These are phyloP conservation scores for Zoanthus solanderi DNA, from an alignment of 92 coral and sea anemone species.

Conservation along the genomic window DNA sequence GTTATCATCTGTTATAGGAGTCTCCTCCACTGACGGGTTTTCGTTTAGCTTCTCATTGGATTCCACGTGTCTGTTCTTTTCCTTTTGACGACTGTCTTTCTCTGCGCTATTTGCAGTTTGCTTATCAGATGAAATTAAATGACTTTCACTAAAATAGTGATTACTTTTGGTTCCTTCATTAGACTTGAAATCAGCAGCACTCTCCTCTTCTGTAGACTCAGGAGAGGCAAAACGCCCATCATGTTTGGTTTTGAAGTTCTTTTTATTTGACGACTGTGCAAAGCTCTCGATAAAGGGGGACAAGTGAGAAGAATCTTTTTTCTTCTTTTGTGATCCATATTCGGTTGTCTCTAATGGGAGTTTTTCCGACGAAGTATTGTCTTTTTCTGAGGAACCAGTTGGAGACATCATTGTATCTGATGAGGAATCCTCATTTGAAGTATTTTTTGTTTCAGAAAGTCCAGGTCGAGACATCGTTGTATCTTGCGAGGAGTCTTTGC, in stretches of 20 bases:
- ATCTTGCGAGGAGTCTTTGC: neutral
- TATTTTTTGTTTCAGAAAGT: neutral
- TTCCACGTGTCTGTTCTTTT: neutral
- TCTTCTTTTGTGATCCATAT: neutral
- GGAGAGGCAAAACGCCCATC: neutral
- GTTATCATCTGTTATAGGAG: conserved; percentile 15
- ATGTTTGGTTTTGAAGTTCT: neutral
- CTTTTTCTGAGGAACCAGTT: neutral
- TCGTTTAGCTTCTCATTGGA: neutral
- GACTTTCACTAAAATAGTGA: neutral
- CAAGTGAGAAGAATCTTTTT: neutral
- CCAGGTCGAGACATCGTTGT: neutral
- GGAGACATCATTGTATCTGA: neutral
- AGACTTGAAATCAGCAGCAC: neutral
- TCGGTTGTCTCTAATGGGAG: neutral
- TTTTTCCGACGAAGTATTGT: neutral
- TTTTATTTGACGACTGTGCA: neutral
- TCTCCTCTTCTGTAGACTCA: neutral
- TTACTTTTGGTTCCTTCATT: neutral
- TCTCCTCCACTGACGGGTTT: conserved; percentile 45
- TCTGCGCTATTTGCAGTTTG: neutral
- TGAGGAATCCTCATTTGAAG: neutral
- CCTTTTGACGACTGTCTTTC: neutral
- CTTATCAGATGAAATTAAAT: neutral
- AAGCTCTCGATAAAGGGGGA: neutral